Conservation (phyloP, 2,888 invertebrate genomes). For the Eupithecia vulgata region DNA sequence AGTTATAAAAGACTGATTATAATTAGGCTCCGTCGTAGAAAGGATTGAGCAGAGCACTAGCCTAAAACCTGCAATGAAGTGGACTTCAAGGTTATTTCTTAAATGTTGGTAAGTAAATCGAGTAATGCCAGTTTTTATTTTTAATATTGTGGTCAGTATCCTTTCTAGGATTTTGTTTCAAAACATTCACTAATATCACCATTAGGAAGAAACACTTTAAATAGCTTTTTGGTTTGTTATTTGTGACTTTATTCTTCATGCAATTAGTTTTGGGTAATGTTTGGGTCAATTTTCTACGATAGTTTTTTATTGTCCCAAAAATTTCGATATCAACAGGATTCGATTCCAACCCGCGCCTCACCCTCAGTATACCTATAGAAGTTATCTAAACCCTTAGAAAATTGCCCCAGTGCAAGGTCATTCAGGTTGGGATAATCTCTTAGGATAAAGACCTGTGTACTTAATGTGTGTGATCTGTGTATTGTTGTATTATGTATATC, state of each 20-base stretch:
- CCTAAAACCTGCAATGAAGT: background rate
- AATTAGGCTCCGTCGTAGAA: conserved; percentile 37
- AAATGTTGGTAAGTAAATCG: background rate
- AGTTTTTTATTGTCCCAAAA: too few species aligned
- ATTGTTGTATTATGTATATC: too few species aligned
- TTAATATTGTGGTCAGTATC: background rate
- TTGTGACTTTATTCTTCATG: background rate
- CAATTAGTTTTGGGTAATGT: background rate
- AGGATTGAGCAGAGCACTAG: conserved; percentile 19
- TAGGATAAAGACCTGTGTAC: background rate
- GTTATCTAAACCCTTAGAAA: too few species aligned
- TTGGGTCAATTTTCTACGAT: too few species aligned
- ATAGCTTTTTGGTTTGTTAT: background rate
- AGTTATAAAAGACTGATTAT: conserved; percentile 31
- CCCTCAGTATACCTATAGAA: too few species aligned
- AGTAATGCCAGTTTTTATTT: background rate
- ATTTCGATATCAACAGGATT: too few species aligned
- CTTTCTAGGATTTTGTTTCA: background rate
- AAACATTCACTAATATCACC: background rate
- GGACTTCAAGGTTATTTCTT: conserved; percentile 2
- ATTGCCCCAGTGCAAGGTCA: too few species aligned
- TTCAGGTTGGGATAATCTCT: background rate
- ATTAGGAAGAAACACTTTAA: background rate
- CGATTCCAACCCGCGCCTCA: too few species aligned
- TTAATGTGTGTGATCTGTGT: background rate